Base-by-base conservation (phyloP, 2,888 invertebrate species). In the Nemurella pictetii region DNA sequence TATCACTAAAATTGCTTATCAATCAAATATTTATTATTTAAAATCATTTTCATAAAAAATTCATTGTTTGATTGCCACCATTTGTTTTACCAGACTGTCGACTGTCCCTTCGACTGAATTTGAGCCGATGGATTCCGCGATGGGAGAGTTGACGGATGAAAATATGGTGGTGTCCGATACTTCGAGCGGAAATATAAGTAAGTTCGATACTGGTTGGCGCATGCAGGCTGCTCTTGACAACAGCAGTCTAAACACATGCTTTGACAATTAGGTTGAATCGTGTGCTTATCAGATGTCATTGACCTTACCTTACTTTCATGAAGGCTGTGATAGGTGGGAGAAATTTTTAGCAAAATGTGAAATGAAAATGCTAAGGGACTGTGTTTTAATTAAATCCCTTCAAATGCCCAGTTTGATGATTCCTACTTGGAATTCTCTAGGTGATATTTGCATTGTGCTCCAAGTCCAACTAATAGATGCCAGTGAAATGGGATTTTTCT, bases 51-150 rank as follows among this genome's bases (percentile, higher is more conserved):
- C 55, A 55, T 27, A 28, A 9, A 75, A 4, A 27, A 20, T 1
- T 27, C 15, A 27, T 75, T 25, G 26, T 75, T 27, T 75, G 2
- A 12, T 27, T 75, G 25, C 28, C 75, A 75, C 12, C 3, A 55
- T 80, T 84, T 80, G 36, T 25, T 80, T 2, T 85, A 84, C n/a
- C 26, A 85, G 85, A 80, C 25, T 85, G 30, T 35, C 30, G 32
- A 5, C 25, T 29, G 27, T 35, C 75, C 25, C 74, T 1, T 28
- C 80, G 28, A 36, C 35, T 36, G 80, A 30, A n/a, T 75, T n/a
- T 81, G 80, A 30, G 30, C 85, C 85, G 83, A 86, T 87, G 87
- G 87, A 87, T 85, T 83, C 86, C 29, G 85, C 83, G 83, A 86
- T 86, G 86, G 87, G 86, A 30, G 86, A 87, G 75, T 83, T 83